These are phyloP conservation scores for Halictus quadricinctus DNA, from an alignment of 2,888 invertebrate genomes.

Conservation along the genomic window DNA sequence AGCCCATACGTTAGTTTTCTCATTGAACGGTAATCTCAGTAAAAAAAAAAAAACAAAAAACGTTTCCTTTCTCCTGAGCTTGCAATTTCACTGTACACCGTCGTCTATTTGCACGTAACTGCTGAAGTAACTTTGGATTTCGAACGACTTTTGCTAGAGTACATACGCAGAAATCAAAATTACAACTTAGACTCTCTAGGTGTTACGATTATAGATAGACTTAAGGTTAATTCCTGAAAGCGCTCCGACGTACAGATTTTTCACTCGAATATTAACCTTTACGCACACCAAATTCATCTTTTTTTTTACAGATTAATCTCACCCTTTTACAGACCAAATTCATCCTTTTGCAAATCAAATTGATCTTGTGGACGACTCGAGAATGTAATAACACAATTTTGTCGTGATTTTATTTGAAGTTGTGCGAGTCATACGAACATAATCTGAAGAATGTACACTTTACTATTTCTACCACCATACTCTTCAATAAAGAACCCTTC, in stretches of 20 bases:
- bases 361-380: neutral
- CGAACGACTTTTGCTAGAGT: neutral
- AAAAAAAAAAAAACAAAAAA: neutral
- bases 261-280: neutral
- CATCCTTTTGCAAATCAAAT: neutral
- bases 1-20: neutral
- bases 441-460: too few relatives aligned
- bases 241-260: neutral
- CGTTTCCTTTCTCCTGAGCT: neutral
- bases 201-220: conserved; percentile 28
- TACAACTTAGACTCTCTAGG: conserved; percentile 39
- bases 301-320: neutral
- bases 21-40: neutral
- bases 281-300: neutral
- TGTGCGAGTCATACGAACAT: too few relatives aligned
- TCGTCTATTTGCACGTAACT: conserved; percentile 7
- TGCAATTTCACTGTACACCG: conserved; percentile 11
- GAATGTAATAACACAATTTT: neutral
- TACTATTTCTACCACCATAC: too few relatives aligned
- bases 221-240: conserved; percentile 12
- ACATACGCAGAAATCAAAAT: conserved; percentile 46
- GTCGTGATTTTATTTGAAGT: too few relatives aligned
- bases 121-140: conserved; percentile 14
- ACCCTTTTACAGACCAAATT: neutral
- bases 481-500: too few relatives aligned